Percentiles rank a stretch among this genome's conserved stretches.
Conservation (phyloP, 2,113 vertebrate species). For the Pseudolaguvia tuberculata region DNA sequence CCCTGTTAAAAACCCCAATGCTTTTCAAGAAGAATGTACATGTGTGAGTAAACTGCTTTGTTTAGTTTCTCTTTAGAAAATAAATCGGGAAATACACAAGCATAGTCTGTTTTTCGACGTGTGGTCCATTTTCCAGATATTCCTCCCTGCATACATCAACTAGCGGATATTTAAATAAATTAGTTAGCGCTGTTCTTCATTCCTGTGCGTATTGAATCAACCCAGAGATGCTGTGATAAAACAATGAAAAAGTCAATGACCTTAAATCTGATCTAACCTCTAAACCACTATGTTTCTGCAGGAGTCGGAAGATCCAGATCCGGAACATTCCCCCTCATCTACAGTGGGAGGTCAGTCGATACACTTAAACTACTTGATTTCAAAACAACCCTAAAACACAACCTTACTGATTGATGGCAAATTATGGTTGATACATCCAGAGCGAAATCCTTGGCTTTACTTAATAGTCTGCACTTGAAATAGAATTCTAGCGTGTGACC, state of each 20-base stretch:
- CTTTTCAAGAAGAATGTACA: background rate
- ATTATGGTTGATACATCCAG: conserved; percentile 14
- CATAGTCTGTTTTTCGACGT: background rate
- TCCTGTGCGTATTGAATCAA: conserved; percentile 7
- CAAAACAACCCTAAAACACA: background rate
- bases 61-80: conserved; percentile 2
- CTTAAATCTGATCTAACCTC: conserved; percentile 8
- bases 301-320: conserved; percentile 85
- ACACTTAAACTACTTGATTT: no score
- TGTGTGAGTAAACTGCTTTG: background rate
- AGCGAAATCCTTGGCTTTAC: background rate
- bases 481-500: background rate
- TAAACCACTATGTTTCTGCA: conserved; percentile 48
- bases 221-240: conserved; percentile 10
- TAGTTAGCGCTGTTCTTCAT: background rate
- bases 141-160: background rate
- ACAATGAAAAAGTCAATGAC: background rate
- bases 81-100: background rate
- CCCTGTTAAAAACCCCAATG: background rate
- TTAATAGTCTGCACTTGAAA: background rate
- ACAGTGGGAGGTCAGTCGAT: conserved; percentile 84
- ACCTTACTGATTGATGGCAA: conserved; percentile 2
- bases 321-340: conserved; percentile 83
- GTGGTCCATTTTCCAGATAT: background rate
- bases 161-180: background rate